These are phyloP conservation scores for Peromyscus aztecus DNA, from an alignment of 2,797 vertebrate species.

Conservation along the genomic window DNA sequence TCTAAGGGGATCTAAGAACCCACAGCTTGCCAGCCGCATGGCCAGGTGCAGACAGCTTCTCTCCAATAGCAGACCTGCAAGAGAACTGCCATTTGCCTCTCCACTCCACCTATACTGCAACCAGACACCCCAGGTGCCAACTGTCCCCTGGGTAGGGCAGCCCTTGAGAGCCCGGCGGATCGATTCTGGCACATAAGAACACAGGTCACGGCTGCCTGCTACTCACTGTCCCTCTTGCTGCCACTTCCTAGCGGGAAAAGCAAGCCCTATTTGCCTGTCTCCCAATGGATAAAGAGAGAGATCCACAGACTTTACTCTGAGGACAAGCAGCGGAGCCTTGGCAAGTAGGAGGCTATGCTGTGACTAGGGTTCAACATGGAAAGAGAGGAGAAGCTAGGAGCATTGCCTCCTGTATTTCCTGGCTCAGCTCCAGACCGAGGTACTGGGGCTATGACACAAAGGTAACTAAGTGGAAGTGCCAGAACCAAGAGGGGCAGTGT, in stretches of 20 bases:
- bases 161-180: not conserved
- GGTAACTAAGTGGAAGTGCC: not conserved
- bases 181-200: not conserved
- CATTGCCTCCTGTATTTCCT: not conserved
- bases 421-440: not conserved
- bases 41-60: not conserved
- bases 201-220: not conserved
- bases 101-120: accelerated
- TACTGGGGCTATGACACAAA: not conserved
- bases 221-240: not conserved
- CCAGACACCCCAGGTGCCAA: not conserved
- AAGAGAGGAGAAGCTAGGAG: not conserved
- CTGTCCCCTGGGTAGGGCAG: not conserved
- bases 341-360: not conserved
- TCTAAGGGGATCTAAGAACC: not conserved
- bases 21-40: not conserved
- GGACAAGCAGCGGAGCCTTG: not conserved
- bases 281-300: not conserved
- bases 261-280: not conserved
- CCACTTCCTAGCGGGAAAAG: not conserved
- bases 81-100: not conserved
- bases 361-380: not conserved
- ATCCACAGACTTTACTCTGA: not conserved
- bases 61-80: not conserved
- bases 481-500: not conserved